These are phyloP conservation scores for Bombus consobrinus DNA, from an alignment of 1,140 invertebrate genomes.

Conservation along the genomic window DNA sequence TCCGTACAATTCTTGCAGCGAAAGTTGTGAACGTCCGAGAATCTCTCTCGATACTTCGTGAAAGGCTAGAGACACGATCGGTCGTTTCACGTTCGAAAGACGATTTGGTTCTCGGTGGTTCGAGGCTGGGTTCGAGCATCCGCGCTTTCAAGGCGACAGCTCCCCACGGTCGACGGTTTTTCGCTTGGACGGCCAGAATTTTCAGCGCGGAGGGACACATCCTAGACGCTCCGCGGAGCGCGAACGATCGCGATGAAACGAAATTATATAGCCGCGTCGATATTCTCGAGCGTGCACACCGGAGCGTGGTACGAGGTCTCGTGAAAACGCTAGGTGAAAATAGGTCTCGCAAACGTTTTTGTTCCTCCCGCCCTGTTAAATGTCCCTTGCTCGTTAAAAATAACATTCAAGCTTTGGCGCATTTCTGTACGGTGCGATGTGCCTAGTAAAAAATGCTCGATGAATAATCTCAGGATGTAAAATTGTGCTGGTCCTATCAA, in stretches of 20 bases:
- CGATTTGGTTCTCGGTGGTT: constrained; percentile 9
- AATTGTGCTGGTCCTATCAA: too few species aligned
- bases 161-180: constrained; percentile 46
- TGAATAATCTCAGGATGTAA: not conserved
- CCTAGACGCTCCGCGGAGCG: constrained; percentile 35
- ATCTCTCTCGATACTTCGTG: not conserved
- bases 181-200: constrained; percentile 26
- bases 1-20: not conserved
- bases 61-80: not conserved
- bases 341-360: not conserved
- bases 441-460: not conserved
- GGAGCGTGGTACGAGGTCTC: not conserved
- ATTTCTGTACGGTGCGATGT: not conserved
- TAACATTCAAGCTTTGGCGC: not conserved
- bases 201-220: constrained; percentile 18
- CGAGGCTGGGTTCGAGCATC: not conserved
- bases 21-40: not conserved
- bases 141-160: not conserved
- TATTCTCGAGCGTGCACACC: constrained; percentile 16
- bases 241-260: constrained; percentile 50
- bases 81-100: constrained; percentile 21
- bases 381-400: not conserved
- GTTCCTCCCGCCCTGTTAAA: not conserved
- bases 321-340: constrained; percentile 6
- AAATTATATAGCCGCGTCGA: constrained; percentile 49